These are phyloP conservation scores for Cygnus olor DNA, from an alignment of 2,797 vertebrate genomes.

Conservation along the genomic window DNA sequence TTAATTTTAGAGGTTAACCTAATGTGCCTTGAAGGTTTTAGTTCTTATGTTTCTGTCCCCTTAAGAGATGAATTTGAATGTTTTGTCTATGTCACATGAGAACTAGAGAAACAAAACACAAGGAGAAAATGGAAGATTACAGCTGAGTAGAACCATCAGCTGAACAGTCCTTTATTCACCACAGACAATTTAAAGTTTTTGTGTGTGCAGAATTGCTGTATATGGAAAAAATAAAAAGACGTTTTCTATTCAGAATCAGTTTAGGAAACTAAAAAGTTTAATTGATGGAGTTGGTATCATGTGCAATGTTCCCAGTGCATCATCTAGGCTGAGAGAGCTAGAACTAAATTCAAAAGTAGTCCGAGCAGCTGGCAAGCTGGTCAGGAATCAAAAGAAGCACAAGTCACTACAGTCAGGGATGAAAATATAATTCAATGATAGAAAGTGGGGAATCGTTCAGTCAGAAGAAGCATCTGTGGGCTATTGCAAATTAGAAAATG, in stretches of 20 bases:
- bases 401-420: neutral
- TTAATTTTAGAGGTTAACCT: constrained; percentile 20
- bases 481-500: neutral
- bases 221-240: neutral
- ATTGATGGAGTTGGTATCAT: neutral
- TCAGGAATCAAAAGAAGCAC: constrained; percentile 8
- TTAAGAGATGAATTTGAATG: neutral
- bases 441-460: neutral
- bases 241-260: neutral
- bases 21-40: neutral
- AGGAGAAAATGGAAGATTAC: constrained; percentile 8
- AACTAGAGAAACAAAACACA: neutral
- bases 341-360: constrained; percentile 12
- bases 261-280: neutral
- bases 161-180: neutral
- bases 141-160: neutral
- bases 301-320: constrained; percentile 24
- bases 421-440: neutral
- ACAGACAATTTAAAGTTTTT: neutral
- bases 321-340: neutral
- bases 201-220: neutral
- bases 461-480: neutral
- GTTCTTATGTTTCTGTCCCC: neutral
- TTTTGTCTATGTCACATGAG: neutral
- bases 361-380: neutral